A percentile compares a stretch with the other conserved stretches of the same genome.
phyloP scores from a whole-genome alignment of 1,140 invertebrate genomes.

The Coboldia fuscipes region DNA sequence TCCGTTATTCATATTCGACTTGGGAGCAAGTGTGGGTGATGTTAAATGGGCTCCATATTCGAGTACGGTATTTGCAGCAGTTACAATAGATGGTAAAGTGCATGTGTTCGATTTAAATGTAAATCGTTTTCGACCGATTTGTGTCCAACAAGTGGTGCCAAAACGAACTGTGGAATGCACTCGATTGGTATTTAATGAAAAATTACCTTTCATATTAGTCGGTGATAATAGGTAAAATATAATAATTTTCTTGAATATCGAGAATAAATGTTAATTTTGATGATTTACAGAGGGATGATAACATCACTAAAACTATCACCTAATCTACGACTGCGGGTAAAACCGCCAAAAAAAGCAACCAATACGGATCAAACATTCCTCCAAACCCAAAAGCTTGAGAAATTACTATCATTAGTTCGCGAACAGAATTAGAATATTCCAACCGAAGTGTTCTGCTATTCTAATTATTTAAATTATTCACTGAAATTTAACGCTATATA shows the following conservation, averaged over 20 bases:
- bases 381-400: constrained; percentile 69
- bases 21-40: constrained; percentile 73
- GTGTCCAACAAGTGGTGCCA: constrained; percentile 65
- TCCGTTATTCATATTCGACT: constrained; percentile 79
- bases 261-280: constrained; percentile 4
- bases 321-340: constrained; percentile 68
- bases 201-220: constrained; percentile 67
- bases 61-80: constrained; percentile 80
- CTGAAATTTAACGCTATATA: too few species aligned
- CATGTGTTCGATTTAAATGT: constrained; percentile 79
- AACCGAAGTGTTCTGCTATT: too few species aligned
- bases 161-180: constrained; percentile 70
- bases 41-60: constrained; percentile 91
- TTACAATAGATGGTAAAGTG: constrained; percentile 79
- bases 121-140: constrained; percentile 80
- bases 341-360: constrained; percentile 55
- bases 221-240: constrained; percentile 70
- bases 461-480: too few species aligned
- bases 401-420: constrained; percentile 59
- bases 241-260: too few species aligned
- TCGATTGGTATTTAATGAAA: constrained; percentile 63
- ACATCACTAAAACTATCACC: constrained; percentile 76
- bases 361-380: constrained; percentile 32
- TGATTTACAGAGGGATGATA: constrained; percentile 45
- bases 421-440: constrained; percentile 33